A percentile compares a stretch with the other conserved stretches of the same genome.
Conservation (phyloP, 2,888 invertebrate species). For the Heteromyza rotundicornis region DNA sequence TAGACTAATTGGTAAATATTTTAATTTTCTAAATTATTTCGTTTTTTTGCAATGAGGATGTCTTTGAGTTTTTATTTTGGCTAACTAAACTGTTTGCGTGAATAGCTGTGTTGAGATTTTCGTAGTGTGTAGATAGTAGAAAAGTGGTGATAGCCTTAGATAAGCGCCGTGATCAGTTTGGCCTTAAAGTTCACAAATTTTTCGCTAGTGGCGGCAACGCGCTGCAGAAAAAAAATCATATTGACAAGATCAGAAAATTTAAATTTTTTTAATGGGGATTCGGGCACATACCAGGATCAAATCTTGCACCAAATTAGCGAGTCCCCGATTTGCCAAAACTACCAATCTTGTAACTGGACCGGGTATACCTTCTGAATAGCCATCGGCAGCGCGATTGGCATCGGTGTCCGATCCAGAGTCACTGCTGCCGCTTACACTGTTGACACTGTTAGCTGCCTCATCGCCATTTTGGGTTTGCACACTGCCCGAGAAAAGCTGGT, state of each 20-base stretch:
- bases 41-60: background rate
- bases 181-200: slow-evolving; percentile 93
- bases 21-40: slow-evolving; percentile 17
- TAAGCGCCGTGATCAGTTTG: slow-evolving; percentile 86
- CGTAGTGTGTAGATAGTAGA: slow-evolving; percentile 15
- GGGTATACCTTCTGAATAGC: slow-evolving; percentile 82
- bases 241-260: background rate
- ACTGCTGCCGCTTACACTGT: slow-evolving; percentile 61
- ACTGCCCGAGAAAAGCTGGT: slow-evolving; percentile 81
- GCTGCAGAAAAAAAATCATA: slow-evolving; percentile 64
- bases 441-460: slow-evolving; percentile 66
- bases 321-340: slow-evolving; percentile 85
- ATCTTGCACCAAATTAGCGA: slow-evolving; percentile 86
- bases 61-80: slow-evolving; percentile 30
- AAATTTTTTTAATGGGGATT: background rate
- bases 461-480: slow-evolving; percentile 69
- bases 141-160: slow-evolving; percentile 65
- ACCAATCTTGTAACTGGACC: slow-evolving; percentile 86
- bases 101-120: slow-evolving; percentile 12
- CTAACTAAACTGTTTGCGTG: slow-evolving; percentile 38
- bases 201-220: slow-evolving; percentile 87
- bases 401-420: slow-evolving; percentile 65
- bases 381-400: slow-evolving; percentile 66
- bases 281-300: slow-evolving; percentile 84
- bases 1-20: slow-evolving; percentile 36